Evolutionary conservation across 2,113 vertebrate species (phyloP).

Genomic region (Macaca nemestrina): DNA sequence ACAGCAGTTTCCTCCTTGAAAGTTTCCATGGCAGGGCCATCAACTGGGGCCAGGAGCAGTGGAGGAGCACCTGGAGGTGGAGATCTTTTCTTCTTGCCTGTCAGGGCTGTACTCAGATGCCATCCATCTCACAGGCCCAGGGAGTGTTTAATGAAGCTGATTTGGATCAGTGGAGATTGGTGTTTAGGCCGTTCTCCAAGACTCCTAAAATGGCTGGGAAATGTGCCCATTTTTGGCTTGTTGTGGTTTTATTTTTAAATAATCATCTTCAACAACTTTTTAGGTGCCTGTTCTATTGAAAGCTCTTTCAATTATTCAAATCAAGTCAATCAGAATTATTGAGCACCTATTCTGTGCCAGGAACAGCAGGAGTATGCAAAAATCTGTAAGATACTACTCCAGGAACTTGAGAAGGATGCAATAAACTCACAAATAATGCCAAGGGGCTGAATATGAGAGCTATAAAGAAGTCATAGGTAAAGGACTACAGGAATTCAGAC

Average conservation of each 20-base stretch:
- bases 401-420: background rate
- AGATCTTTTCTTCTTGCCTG: background rate
- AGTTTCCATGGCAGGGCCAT: background rate
- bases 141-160: slow-evolving; percentile 18
- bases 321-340: slow-evolving; percentile 27
- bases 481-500: background rate
- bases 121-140: slow-evolving; percentile 25
- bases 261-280: slow-evolving; percentile 12
- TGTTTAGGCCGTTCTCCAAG: slow-evolving; percentile 48
- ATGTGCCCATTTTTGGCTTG: background rate
- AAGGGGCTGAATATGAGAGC: background rate
- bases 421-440: background rate
- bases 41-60: background rate
- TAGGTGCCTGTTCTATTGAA: slow-evolving; percentile 36
- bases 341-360: background rate
- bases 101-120: background rate
- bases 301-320: slow-evolving; percentile 42
- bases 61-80: background rate
- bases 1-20: background rate
- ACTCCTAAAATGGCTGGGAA: slow-evolving; percentile 36
- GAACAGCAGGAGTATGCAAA: background rate
- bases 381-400: background rate
- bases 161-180: slow-evolving; percentile 16
- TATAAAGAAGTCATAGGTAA: background rate
- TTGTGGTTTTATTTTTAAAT: slow-evolving; percentile 45